Evolutionary conservation across 2,113 vertebrate genomes (phyloP).

Genomic region (Onychostoma macrolepis): DNA sequence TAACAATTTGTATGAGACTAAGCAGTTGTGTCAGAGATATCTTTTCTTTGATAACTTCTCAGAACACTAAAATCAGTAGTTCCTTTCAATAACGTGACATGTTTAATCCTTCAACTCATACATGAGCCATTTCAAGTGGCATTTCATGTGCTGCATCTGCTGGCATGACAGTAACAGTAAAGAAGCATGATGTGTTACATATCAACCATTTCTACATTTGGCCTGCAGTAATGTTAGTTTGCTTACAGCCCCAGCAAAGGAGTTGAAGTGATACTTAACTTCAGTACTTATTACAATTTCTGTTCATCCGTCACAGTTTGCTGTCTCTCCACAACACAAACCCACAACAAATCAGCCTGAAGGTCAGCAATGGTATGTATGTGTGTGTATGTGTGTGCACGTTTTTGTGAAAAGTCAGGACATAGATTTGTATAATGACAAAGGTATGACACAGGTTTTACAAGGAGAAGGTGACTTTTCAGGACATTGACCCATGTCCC

Average conservation of each 20-base stretch:
- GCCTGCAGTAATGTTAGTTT: background rate
- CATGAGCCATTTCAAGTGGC: slow-evolving; percentile 54
- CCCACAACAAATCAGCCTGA: too few species aligned
- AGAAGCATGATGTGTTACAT: background rate
- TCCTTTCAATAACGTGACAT: background rate
- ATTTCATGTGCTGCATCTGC: slow-evolving; percentile 33
- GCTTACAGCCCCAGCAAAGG: background rate
- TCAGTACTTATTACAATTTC: background rate
- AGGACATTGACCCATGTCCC: too few species aligned
- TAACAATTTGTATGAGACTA: background rate
- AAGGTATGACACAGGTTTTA: too few species aligned
- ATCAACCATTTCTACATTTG: background rate
- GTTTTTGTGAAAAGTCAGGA: too few species aligned
- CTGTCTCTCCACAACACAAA: background rate
- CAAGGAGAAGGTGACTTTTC: too few species aligned
- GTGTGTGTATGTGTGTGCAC: too few species aligned
- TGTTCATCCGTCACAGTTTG: background rate
- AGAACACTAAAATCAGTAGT: background rate
- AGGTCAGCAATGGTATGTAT: too few species aligned
- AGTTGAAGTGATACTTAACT: background rate
- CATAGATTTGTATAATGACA: too few species aligned
- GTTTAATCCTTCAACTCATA: background rate
- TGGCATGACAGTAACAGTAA: background rate
- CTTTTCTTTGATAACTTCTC: background rate
- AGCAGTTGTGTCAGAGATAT: background rate